A percentile compares a stretch with the other conserved stretches of the same genome.
Evolutionary conservation across 2,113 vertebrate species (phyloP).

Genomic region (Cyphomyrus discorhynchus): DNA sequence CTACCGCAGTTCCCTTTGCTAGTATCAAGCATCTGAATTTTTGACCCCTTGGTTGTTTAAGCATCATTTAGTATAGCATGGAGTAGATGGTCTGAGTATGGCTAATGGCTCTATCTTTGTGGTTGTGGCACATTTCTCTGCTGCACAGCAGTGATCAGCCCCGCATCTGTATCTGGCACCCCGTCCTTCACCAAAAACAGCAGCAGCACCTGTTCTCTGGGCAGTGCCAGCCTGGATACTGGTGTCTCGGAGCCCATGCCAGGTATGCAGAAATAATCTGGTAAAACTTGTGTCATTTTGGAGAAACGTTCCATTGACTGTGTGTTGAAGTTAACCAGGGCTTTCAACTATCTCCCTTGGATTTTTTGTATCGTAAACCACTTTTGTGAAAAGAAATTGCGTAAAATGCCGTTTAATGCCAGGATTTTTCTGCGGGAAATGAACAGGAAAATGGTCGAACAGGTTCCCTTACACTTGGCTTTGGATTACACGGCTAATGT

Average conservation of each 20-base stretch:
- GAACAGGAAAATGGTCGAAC: background rate
- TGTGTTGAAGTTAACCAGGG: background rate
- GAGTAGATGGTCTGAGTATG: background rate
- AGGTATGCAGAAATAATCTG: constrained; percentile 57
- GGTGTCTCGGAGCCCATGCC: constrained; percentile 70
- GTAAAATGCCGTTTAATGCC: background rate
- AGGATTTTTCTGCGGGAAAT: background rate
- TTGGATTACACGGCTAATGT: background rate
- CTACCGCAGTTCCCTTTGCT: background rate
- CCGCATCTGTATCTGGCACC: constrained; percentile 66
- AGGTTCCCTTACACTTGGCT: background rate
- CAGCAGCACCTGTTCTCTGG: constrained; percentile 63
- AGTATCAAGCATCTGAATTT: background rate
- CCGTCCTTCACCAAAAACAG: constrained; percentile 76
- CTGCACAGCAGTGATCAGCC: constrained; percentile 61
- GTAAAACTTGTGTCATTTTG: background rate
- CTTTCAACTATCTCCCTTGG: background rate
- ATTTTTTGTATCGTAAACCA: background rate
- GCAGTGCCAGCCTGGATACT: constrained; percentile 61
- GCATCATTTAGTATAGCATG: background rate
- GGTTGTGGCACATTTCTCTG: background rate
- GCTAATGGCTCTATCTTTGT: background rate
- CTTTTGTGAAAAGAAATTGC: background rate
- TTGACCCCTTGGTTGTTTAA: background rate
- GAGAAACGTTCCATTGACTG: background rate